Evolutionary conservation across 2,797 vertebrate species (phyloP).

Genomic region (Melanotaenia nigrans): DNA sequence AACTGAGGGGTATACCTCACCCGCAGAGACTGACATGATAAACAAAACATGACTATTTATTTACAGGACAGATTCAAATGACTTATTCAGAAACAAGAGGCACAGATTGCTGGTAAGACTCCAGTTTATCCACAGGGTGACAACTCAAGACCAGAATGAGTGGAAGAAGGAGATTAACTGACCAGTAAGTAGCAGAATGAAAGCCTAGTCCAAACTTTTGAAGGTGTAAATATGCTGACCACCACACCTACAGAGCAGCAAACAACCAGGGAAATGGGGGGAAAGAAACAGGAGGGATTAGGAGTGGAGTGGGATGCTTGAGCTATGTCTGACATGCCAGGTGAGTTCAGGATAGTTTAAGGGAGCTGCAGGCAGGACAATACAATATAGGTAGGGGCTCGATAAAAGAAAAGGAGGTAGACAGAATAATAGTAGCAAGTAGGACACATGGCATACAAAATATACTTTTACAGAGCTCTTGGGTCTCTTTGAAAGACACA

Average conservation of each 20-base stretch:
- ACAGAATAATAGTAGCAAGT: constrained; percentile 18
- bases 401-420: constrained; percentile 1
- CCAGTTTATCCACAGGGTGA: neutral
- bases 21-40: neutral
- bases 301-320: constrained; percentile 4
- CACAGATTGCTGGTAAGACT: neutral
- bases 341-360: neutral
- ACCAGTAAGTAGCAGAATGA: neutral
- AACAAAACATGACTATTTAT: neutral
- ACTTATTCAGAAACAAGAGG: neutral
- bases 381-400: constrained; percentile 18
- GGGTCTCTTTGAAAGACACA: neutral
- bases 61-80: neutral
- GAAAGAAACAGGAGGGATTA: constrained; percentile 6
- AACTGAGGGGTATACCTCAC: neutral
- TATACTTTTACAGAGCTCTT: neutral
- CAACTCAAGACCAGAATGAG: neutral
- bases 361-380: neutral
- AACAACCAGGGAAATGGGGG: constrained; percentile 16
- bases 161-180: neutral
- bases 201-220: neutral
- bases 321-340: constrained; percentile 13
- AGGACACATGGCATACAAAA: constrained; percentile 21
- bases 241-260: neutral
- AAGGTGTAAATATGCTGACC: neutral